phyloP scores from a whole-genome alignment of 2,797 vertebrate genomes.

The Thunnus albacares region DNA sequence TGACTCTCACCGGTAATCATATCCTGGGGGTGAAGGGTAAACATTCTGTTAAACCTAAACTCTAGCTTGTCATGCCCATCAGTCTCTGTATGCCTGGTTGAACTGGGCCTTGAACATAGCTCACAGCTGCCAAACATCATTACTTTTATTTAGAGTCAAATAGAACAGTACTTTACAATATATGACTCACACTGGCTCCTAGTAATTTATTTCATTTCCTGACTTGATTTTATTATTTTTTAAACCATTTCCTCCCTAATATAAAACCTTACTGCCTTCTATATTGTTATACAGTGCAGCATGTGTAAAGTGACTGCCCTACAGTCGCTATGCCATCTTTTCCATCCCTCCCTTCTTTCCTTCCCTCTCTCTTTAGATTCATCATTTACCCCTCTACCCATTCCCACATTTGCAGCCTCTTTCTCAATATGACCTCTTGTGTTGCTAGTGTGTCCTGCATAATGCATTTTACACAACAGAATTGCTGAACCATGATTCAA shows the following conservation, averaged over 20 bases:
- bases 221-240: background rate
- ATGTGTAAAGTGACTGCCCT: background rate
- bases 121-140: constrained; percentile 52
- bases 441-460: background rate
- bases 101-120: constrained; percentile 58
- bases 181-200: background rate
- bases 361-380: background rate
- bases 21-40: constrained; percentile 70
- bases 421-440: background rate
- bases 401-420: background rate
- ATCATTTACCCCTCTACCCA: background rate
- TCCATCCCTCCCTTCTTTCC: background rate
- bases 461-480: constrained; percentile 13
- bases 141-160: constrained; percentile 42
- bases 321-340: background rate
- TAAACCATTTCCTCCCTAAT: background rate
- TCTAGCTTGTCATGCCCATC: constrained; percentile 63
- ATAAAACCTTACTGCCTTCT: background rate
- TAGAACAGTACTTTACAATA: constrained; percentile 24
- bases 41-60: constrained; percentile 70
- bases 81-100: constrained; percentile 48
- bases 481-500: constrained; percentile 4
- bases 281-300: background rate
- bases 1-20: constrained; percentile 65
- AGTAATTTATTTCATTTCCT: background rate